Conservation (phyloP, 2,113 vertebrate species). For the Melierax canorus region DNA sequence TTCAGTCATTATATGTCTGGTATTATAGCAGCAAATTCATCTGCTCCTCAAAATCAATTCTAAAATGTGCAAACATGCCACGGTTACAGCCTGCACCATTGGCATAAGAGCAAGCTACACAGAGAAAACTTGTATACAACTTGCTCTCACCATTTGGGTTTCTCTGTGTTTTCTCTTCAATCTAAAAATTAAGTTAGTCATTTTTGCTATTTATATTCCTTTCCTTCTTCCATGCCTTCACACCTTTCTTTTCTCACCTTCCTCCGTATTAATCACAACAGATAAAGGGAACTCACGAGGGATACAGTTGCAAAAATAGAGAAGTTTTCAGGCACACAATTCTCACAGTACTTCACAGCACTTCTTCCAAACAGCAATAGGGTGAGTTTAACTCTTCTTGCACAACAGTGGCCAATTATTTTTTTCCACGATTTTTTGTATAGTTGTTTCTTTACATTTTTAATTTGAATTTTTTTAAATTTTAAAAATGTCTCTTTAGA, state of each 20-base stretch:
- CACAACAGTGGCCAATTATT: background rate
- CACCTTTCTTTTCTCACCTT: background rate
- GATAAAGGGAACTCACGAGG: background rate
- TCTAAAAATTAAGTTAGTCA: background rate
- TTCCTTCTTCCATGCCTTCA: background rate
- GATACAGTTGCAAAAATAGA: background rate
- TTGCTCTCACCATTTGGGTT: background rate
- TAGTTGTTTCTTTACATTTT: background rate
- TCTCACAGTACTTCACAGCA: background rate
- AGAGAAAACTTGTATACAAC: background rate
- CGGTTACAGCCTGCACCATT: fast-evolving
- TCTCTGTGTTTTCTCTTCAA: background rate
- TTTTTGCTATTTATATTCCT: background rate
- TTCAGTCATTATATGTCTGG: constrained; percentile 73
- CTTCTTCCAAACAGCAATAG: background rate
- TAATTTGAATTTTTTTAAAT: background rate
- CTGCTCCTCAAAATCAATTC: background rate
- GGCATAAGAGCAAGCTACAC: background rate
- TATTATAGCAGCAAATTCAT: background rate
- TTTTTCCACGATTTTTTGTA: background rate
- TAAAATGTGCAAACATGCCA: background rate
- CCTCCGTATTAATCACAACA: background rate
- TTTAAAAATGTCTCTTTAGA: background rate
- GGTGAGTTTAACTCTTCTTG: background rate
- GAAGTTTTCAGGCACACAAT: background rate